Evolutionary conservation across 2,888 invertebrate species (phyloP).

Genomic region (Rhaphigaster nebulosa): DNA sequence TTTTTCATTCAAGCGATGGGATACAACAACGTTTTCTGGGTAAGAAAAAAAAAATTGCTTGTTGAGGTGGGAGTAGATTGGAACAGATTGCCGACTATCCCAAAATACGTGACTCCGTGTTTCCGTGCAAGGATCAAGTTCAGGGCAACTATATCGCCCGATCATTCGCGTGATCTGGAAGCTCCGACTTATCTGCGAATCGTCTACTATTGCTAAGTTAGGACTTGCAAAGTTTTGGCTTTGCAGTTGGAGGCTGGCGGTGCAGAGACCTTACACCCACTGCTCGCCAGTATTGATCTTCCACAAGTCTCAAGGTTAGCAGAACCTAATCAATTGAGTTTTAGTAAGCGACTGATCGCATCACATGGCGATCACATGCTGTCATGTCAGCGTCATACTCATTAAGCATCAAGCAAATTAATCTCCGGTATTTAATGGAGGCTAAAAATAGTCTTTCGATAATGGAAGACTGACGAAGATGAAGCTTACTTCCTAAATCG

Average conservation of each 20-base stretch:
- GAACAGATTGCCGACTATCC: not conserved
- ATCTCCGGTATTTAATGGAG: not conserved
- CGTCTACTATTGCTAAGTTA: not conserved
- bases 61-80: not conserved
- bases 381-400: not conserved
- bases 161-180: not conserved
- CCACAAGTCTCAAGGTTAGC: not conserved
- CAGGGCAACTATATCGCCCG: not conserved
- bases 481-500: not conserved
- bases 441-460: not conserved
- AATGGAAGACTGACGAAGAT: not conserved
- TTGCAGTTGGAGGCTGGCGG: not conserved
- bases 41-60: not conserved
- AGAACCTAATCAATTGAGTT: not conserved
- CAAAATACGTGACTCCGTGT: conserved; percentile 10
- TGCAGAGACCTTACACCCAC: not conserved
- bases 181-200: not conserved
- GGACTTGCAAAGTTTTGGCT: not conserved
- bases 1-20: not conserved
- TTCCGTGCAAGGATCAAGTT: not conserved
- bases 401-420: not conserved
- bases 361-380: not conserved
- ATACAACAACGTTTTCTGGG: not conserved
- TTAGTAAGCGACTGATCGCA: not conserved
- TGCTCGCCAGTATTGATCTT: not conserved